Evolutionary conservation across 1,140 invertebrate species (phyloP).

Genomic region (Periplaneta americana): DNA sequence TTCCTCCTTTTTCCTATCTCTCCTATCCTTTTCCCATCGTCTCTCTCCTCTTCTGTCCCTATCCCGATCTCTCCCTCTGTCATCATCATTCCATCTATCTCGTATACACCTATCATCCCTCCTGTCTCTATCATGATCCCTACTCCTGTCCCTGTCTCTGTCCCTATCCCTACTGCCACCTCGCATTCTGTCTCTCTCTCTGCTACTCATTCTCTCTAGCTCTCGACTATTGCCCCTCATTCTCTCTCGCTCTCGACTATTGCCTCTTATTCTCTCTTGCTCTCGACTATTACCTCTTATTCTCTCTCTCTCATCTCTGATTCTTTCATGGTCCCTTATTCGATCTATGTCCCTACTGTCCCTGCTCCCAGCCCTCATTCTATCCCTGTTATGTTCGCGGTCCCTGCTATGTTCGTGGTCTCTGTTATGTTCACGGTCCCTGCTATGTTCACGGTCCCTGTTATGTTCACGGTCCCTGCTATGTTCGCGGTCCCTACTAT

Average conservation of each 20-base stretch:
- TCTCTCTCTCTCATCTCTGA: background rate
- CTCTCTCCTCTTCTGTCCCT: background rate
- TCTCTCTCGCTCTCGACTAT: background rate
- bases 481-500: background rate
- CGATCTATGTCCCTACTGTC: background rate
- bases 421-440: background rate
- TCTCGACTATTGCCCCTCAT: background rate
- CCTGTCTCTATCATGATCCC: background rate
- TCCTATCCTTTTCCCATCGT: background rate
- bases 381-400: too few species aligned
- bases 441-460: background rate
- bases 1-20: constrained; percentile 2
- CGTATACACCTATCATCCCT: constrained; percentile 2
- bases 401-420: background rate
- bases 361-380: background rate
- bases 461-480: background rate
- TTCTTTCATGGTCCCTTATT: constrained; percentile 17
- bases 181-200: too few species aligned
- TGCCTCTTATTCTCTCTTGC: background rate
- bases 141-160: constrained; percentile 12
- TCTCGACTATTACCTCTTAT: background rate
- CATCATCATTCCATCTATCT: constrained; percentile 1
- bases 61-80: constrained; percentile 14
- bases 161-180: background rate
- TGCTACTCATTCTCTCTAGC: constrained; percentile 14